A percentile compares a stretch with the other conserved stretches of the same genome.
Evolutionary conservation across 2,888 invertebrate genomes (phyloP).

Genomic region (Dione vanillae): DNA sequence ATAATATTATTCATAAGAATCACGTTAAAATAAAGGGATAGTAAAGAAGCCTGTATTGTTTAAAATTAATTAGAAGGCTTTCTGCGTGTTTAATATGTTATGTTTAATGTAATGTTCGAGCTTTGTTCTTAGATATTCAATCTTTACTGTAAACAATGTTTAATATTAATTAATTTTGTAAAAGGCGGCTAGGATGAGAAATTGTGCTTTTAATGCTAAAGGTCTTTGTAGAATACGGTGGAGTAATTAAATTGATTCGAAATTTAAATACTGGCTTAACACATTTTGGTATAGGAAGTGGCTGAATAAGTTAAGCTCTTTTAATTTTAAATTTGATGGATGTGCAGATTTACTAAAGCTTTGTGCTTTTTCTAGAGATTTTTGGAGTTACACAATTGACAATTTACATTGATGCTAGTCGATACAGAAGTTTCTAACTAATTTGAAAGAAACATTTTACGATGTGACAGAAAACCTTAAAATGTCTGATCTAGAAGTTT

Average conservation of each 20-base stretch:
- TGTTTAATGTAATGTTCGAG: neutral
- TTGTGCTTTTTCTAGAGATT: neutral
- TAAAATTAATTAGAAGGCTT: conserved; percentile 5
- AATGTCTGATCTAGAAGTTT: neutral
- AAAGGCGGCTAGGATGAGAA: conserved; percentile 3
- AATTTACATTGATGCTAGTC: too few species aligned
- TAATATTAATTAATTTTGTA: conserved; percentile 23
- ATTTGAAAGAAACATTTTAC: too few species aligned
- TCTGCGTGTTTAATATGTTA: neutral
- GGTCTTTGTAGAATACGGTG: neutral
- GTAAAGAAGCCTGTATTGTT: conserved; percentile 5
- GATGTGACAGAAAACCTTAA: neutral
- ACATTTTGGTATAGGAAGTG: neutral
- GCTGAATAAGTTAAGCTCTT: neutral
- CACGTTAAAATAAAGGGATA: neutral
- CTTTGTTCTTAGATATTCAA: conserved; percentile 19
- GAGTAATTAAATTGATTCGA: conserved; percentile 7
- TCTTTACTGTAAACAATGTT: conserved; percentile 20
- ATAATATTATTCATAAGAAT: neutral
- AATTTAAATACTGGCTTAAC: neutral
- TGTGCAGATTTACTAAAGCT: neutral
- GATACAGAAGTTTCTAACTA: too few species aligned
- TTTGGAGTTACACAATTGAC: neutral
- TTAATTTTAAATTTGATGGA: neutral
- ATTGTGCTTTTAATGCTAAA: neutral